Evolutionary conservation across 2,113 vertebrate genomes (phyloP), one percentile per base, ranked within the genome.

Genomic region (Trogon surrucura): DNA sequence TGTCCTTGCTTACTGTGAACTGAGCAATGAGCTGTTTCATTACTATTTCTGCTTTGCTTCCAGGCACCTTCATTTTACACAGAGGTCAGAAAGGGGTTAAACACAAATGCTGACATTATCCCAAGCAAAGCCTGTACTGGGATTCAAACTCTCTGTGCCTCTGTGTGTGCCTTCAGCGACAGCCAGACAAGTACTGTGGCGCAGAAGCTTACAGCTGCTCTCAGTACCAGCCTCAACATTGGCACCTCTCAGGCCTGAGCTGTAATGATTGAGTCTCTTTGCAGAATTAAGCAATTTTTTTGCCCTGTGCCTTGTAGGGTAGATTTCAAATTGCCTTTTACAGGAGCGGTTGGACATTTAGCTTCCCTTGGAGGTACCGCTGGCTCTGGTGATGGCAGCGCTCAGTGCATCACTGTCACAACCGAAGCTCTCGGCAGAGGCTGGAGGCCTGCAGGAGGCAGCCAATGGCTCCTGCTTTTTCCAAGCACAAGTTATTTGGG

Each of bases 1-100:
- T 96, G 93, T 81, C 91, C 90, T 97, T 95, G 82, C 85, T 93
- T 67, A 82, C 80, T 84, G 80, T 80, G 91, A 96, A 91, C 94
- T 85, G 86, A 91, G 92, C 85, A 95, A 86, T 73, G 89, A 95
- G 75, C 85, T 83, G 61, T 91, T 97, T 95, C 93, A 88, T 79
- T 91, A 58, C 45, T 78, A 9, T 88, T 95, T 93, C 87, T 88
- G 89, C 88, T 91, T 90, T 91, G 79, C 93, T 97, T 95, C 89
- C 80, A 71, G 89, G 85, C 85, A 81, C 75, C 80, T 91, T 77
- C 74, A 60, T 88, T 96, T 92, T 85, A 78, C 81, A 87, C 29
- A 21, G 34, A 16, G 78, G 84, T 93, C 91, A 50, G 83, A 96
- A 89, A 85, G 22, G 80, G 62, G 86, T 91, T 94, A 88, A 95